Base-by-base conservation (phyloP, 2,888 invertebrate species). In the Xestia xanthographa region DNA sequence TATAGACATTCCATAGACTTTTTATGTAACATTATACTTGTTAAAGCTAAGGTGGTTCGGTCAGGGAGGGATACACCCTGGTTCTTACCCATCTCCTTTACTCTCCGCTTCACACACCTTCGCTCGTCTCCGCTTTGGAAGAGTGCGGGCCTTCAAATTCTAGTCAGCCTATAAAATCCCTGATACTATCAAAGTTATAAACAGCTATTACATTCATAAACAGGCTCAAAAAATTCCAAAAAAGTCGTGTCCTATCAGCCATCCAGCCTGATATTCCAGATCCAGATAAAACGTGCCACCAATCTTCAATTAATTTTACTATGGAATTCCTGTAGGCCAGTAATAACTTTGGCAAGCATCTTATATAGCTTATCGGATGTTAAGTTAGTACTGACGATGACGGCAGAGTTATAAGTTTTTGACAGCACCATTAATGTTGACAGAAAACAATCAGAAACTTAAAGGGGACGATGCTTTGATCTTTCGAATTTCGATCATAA, bases 361-460 rank as follows among this genome's bases (percentile, higher is more conserved):
- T 26, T 45, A 83, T 75, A 75, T 70, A 66, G 65, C 77, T 76
- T 82, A 86, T 81, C 74, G 71, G 66, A 75, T 79, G 45, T 74
- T 58, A 78, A 67, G 53, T 72, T 65, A 66, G 66, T 65, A 50
- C 75, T 79, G 78, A 75, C 38, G 66, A 66, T 65, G 76, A 66
- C 63, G 62, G 78, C 75, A 72, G 60, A 65, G 63, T 80, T 72
- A 75, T 68, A 84, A 87, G 84, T 84, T 84, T 81, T 60, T 80
- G 86, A 83, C 87, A 84, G 78, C 45, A 65, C 78, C 85, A 86
- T 86, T 82, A 82, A 83, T 83, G 78, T 83, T 87, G 86, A 84
- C 74, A 83, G 72, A 87, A 87, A 79, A 87, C 86, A 86, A 87
- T 87, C 79, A 76, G 14, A 79, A 87, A 82, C 80, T 85, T 77